Conservation (phyloP, 64 coral and sea anemone species). For the Porites lutea region DNA sequence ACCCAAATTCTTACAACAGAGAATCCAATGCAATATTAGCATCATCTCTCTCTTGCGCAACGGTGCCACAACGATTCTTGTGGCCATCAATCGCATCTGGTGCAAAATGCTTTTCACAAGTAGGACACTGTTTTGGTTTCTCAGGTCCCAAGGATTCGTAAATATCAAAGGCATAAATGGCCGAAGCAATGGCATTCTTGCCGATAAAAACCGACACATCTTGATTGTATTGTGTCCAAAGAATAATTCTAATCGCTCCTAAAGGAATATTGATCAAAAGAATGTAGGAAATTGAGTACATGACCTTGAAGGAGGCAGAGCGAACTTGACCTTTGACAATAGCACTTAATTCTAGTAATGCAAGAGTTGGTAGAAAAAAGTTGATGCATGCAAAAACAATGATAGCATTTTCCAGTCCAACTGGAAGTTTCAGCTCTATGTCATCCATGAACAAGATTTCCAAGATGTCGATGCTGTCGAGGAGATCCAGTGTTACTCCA, state of each 20-base stretch:
- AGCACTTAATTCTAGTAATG: slow-evolving; percentile 71
- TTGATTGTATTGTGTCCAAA: slow-evolving; percentile 74
- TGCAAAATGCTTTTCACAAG: slow-evolving; percentile 28
- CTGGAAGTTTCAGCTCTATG: slow-evolving; percentile 51
- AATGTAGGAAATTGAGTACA: slow-evolving; percentile 89
- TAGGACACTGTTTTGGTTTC: slow-evolving; percentile 55
- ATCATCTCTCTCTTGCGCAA: neutral
- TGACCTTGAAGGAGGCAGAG: slow-evolving; percentile 60
- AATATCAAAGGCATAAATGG: slow-evolving; percentile 82
- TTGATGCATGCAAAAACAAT: slow-evolving; percentile 97
- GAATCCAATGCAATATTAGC: neutral
- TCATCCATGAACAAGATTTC: slow-evolving; percentile 91
- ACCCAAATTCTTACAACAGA: neutral
- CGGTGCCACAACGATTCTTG: neutral
- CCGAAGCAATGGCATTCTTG: slow-evolving; percentile 86
- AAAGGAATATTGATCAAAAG: slow-evolving; percentile 86
- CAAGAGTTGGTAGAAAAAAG: slow-evolving; percentile 90
- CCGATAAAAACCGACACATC: slow-evolving; percentile 96
- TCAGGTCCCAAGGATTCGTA: slow-evolving; percentile 75
- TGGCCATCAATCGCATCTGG: slow-evolving; percentile 50
- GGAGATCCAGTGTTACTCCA: slow-evolving; percentile 83
- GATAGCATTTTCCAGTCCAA: slow-evolving; percentile 78
- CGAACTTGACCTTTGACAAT: slow-evolving; percentile 77
- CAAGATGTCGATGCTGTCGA: slow-evolving; percentile 95
- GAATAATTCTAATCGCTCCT: slow-evolving; percentile 66